Conservation (phyloP, 2,888 invertebrate species). For the Druceiella hillmani region DNA sequence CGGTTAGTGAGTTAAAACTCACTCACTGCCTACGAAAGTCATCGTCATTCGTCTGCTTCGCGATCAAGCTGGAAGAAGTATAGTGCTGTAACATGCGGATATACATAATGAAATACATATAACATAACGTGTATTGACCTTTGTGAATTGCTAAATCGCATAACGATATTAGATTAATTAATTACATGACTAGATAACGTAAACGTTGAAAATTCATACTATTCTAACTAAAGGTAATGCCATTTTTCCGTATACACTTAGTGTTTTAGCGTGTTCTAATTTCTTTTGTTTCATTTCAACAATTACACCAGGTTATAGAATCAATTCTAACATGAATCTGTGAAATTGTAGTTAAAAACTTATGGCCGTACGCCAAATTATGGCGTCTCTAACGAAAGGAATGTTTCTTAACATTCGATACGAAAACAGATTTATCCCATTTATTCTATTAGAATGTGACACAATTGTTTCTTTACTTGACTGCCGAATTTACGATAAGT, state of each 20-base stretch:
- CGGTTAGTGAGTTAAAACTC: too few relatives aligned
- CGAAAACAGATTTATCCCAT: conserved; percentile 85
- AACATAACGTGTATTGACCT: too few relatives aligned
- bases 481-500: conserved; percentile 89
- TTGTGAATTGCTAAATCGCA: too few relatives aligned
- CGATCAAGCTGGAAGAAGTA: too few relatives aligned
- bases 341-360: conserved; percentile 92
- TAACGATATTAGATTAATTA: too few relatives aligned
- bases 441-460: conserved; percentile 99
- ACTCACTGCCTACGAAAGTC: too few relatives aligned
- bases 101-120: too few relatives aligned
- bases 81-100: too few relatives aligned
- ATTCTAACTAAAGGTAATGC: conserved; percentile 91
- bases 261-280: conserved; percentile 90
- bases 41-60: too few relatives aligned
- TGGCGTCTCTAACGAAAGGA: conserved; percentile 86
- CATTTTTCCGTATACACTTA: conserved; percentile 92
- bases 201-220: conserved; percentile 76
- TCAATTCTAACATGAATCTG: conserved; percentile 78
- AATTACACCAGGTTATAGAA: conserved; percentile 84
- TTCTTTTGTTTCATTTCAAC: conserved; percentile 95
- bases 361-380: conserved; percentile 92
- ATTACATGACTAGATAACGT: too few relatives aligned
- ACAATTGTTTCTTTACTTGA: conserved; percentile 92
- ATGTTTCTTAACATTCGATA: conserved; percentile 91